Evolutionary conservation across 2,113 vertebrate genomes (phyloP).

Genomic region (human): DNA sequence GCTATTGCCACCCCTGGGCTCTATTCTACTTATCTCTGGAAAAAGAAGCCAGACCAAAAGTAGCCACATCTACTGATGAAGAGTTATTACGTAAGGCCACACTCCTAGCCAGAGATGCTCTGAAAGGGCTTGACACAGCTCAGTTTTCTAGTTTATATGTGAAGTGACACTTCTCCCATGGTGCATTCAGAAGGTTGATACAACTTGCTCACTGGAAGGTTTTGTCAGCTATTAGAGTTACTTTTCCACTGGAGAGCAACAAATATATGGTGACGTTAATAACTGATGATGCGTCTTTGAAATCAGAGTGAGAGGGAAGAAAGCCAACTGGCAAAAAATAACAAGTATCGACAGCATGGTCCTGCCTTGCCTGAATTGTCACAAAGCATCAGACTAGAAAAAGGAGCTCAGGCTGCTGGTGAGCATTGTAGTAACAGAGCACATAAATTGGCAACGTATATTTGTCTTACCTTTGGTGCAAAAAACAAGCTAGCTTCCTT

Average conservation of each 20-base stretch:
- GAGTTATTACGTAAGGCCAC: neutral
- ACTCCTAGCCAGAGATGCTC: neutral
- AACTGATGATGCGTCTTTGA: neutral
- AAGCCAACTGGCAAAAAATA: neutral
- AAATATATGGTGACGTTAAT: neutral
- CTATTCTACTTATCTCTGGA: neutral
- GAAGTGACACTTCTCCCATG: neutral
- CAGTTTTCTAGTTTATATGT: neutral
- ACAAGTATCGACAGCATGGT: neutral
- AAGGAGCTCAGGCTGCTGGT: neutral
- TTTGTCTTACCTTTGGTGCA: conserved; percentile 23
- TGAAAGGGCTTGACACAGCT: neutral
- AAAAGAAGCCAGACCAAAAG: conserved; percentile 4
- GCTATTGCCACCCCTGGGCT: neutral
- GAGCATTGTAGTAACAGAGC: neutral
- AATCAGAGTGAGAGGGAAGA: neutral
- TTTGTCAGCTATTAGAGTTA: neutral
- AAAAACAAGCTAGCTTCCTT: neutral
- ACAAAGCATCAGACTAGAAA: neutral
- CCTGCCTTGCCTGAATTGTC: neutral
- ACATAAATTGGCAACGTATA: neutral
- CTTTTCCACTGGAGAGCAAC: neutral
- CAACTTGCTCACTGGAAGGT: neutral
- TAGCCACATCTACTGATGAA: neutral
- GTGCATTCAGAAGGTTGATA: neutral